phyloP scores from a whole-genome alignment of 2,113 vertebrate genomes.

The Eclectus roratus region DNA sequence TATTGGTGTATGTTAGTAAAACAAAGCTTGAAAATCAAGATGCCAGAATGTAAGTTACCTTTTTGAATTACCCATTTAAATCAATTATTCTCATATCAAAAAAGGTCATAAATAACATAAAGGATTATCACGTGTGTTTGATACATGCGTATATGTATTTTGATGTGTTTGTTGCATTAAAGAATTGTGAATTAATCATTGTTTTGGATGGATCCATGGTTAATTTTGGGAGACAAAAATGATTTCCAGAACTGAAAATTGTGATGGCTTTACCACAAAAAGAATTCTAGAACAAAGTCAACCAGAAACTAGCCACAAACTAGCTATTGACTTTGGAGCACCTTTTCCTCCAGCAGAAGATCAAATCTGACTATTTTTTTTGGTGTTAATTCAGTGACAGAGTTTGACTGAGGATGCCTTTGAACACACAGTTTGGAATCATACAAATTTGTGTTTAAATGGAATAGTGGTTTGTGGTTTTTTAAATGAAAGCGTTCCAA shows the following conservation, averaged over 20 bases:
- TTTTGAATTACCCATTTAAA: slow-evolving; percentile 65
- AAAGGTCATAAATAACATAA: slow-evolving; percentile 66
- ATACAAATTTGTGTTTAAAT: neutral
- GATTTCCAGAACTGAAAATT: slow-evolving; percentile 15
- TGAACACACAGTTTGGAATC: neutral
- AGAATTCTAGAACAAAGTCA: slow-evolving; percentile 32
- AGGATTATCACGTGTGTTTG: slow-evolving; percentile 57
- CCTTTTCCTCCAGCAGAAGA: neutral
- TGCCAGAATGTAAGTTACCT: slow-evolving; percentile 73
- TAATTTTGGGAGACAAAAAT: slow-evolving; percentile 20
- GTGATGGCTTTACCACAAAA: slow-evolving; percentile 46
- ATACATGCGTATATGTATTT: slow-evolving; percentile 47
- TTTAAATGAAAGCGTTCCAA: neutral
- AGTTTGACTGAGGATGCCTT: neutral
- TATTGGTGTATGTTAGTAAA: slow-evolving; percentile 70
- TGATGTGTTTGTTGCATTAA: slow-evolving; percentile 35
- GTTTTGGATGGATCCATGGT: slow-evolving; percentile 59
- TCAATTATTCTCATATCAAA: slow-evolving; percentile 70
- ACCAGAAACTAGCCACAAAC: neutral
- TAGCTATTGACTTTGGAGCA: neutral
- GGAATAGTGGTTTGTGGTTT: neutral
- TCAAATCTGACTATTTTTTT: neutral
- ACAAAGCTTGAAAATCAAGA: slow-evolving; percentile 71
- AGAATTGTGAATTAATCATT: slow-evolving; percentile 60
- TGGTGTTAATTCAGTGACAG: neutral